Evolutionary conservation across 2,797 vertebrate genomes (phyloP).

Genomic region (Linurgus olivaceus): DNA sequence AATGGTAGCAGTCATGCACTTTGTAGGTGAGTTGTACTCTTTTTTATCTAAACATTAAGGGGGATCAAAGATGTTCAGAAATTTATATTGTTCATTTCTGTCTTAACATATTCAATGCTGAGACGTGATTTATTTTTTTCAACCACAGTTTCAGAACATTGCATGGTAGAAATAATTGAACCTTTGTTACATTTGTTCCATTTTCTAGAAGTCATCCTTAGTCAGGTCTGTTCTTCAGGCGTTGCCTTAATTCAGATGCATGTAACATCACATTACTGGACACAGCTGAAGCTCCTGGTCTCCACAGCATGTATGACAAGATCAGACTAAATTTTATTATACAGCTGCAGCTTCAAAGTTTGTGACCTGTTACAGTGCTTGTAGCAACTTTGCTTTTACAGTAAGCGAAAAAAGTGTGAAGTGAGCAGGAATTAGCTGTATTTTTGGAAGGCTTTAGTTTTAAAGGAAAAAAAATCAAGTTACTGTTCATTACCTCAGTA

Average conservation of each 20-base stretch:
- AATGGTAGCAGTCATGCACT: neutral
- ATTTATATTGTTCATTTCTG: neutral
- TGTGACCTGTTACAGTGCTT: neutral
- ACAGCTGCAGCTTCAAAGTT: neutral
- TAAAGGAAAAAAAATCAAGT: conserved; percentile 31
- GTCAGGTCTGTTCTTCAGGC: neutral
- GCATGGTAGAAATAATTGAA: neutral
- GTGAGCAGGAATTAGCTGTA: neutral
- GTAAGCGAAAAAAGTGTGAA: conserved; percentile 9
- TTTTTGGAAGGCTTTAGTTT: conserved; percentile 27
- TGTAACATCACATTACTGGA: neutral
- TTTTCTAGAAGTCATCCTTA: neutral
- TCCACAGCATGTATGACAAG: neutral
- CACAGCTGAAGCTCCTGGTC: neutral
- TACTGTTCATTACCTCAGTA: conserved; percentile 40
- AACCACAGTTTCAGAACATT: neutral
- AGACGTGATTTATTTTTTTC: neutral
- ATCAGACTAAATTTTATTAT: neutral
- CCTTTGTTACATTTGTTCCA: neutral
- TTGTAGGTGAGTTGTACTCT: neutral
- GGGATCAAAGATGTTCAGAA: neutral
- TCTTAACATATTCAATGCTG: neutral
- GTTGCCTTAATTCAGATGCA: neutral
- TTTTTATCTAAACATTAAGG: neutral
- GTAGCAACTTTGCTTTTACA: neutral